Evolutionary conservation across 2,113 vertebrate species (phyloP).

Genomic region (Catharus bicknelli): DNA sequence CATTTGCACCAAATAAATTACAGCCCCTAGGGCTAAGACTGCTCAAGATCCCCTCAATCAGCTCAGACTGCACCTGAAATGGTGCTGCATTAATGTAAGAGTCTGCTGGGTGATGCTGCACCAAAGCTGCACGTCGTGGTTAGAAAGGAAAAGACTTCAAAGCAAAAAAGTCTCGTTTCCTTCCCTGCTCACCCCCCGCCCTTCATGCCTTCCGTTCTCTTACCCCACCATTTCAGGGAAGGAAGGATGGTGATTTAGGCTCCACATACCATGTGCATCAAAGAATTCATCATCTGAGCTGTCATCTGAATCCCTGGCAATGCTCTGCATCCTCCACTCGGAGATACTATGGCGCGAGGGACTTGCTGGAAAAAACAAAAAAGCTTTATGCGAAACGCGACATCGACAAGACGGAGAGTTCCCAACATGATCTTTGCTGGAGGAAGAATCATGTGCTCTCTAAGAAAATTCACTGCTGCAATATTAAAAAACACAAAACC

Average conservation of each 20-base stretch:
- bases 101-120: slow-evolving; percentile 4
- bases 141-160: slow-evolving; percentile 16
- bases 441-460: slow-evolving; percentile 30
- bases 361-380: slow-evolving; percentile 79
- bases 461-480: slow-evolving; percentile 45
- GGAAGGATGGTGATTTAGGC: neutral
- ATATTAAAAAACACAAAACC: slow-evolving; percentile 37
- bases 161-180: slow-evolving; percentile 9
- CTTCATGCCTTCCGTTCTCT: slow-evolving; percentile 2
- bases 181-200: neutral
- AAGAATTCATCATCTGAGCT: slow-evolving; percentile 97
- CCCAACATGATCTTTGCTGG: slow-evolving; percentile 48
- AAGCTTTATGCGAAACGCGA: neutral
- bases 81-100: neutral
- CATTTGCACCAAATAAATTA: neutral
- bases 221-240: slow-evolving; percentile 25
- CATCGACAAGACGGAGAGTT: slow-evolving; percentile 3
- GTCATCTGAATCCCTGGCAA: slow-evolving; percentile 92
- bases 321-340: slow-evolving; percentile 97
- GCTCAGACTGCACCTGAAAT: neutral
- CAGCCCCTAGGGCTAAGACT: neutral
- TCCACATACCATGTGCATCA: slow-evolving; percentile 88
- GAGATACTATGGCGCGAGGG: slow-evolving; percentile 93
- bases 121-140: neutral
- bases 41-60: neutral